These are phyloP conservation scores for Laothoe populi DNA, from an alignment of 2,888 invertebrate species.

Conservation along the genomic window DNA sequence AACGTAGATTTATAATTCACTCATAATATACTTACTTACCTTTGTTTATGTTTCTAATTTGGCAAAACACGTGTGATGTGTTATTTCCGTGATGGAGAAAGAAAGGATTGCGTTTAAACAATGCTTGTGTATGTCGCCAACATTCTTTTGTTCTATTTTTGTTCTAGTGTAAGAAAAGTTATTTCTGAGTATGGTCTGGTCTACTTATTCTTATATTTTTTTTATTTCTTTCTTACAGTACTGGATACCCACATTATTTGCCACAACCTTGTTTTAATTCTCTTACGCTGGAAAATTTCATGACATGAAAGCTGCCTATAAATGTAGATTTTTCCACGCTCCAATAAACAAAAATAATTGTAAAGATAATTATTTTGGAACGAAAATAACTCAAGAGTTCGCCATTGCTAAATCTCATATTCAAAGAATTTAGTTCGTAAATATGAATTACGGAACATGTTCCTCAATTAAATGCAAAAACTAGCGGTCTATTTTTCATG, in stretches of 20 bases:
- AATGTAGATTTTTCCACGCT: too few relatives aligned
- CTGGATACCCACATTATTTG: too few relatives aligned
- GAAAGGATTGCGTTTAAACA: conserved; percentile 6
- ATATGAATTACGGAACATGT: neutral
- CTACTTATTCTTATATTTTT: too few relatives aligned
- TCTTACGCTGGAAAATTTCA: too few relatives aligned
- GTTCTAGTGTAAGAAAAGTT: neutral
- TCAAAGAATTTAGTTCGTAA: neutral
- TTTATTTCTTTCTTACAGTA: too few relatives aligned
- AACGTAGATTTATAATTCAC: too few relatives aligned
- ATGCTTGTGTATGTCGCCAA: conserved; percentile 17
- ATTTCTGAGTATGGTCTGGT: neutral
- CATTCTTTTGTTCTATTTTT: conserved; percentile 4
- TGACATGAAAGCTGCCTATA: too few relatives aligned
- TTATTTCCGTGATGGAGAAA: neutral
- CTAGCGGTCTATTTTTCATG: conserved; percentile 23
- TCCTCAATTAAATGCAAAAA: conserved; percentile 12
- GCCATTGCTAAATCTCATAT: neutral
- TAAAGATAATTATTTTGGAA: too few relatives aligned
- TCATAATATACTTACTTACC: neutral
- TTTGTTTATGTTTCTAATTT: conserved; percentile 4
- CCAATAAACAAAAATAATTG: too few relatives aligned
- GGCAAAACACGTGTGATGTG: conserved; percentile 20
- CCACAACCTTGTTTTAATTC: too few relatives aligned
- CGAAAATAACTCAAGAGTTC: neutral